Evolutionary conservation across 2,797 vertebrate species (phyloP), one percentile per base, ranked within the genome.

Genomic region (Tachyglossus aculeatus): DNA sequence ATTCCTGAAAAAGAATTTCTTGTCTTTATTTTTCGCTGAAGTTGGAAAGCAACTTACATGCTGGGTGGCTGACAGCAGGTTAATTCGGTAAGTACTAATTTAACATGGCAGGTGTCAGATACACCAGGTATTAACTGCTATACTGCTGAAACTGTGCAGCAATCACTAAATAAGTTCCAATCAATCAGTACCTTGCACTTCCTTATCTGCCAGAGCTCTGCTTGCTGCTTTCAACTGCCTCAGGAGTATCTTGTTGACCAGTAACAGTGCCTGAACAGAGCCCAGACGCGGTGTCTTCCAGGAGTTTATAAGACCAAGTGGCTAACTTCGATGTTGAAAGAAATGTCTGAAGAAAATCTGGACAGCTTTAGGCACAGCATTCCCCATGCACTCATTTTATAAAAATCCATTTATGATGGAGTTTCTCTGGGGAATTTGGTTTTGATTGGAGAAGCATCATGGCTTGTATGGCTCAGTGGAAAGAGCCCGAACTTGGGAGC

Each of bases 71-170:
- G 82, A 75, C 67, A 77, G 80, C 73, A 85, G 78, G 80, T 80
- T 85, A 84, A 77, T 77, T 81, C 72, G 81, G 52, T 33, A 71
- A 59, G 55, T 73, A 63, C 82, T 86, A 81, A 83, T 85, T 81
- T 83, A 86, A 83, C 78, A 73, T 81, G 83, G 75, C 85, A 86
- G 85, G 78, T 83, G 78, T 85, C 85, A 85, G 53, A 77, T 79
- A 79, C 80, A 79, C 73, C 73, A 73, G 65, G 80, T 71, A 83
- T 83, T 85, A 85, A 65, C 78, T 54, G 61, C 75, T 53, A 70
- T 72, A 74, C 47, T 61, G 70, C 70, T 81, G 57, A 62, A 57
- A 75, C 77, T 75, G 71, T 75, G 81, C 77, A 82, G 72, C 80
- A 85, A 52, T 83, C 55, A 51, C 71, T 60, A 75, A 83, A 77